A percentile compares a stretch with the other conserved stretches of the same genome.
Conservation (phyloP, 2,888 invertebrate species). For the Fabriciana adippe region DNA sequence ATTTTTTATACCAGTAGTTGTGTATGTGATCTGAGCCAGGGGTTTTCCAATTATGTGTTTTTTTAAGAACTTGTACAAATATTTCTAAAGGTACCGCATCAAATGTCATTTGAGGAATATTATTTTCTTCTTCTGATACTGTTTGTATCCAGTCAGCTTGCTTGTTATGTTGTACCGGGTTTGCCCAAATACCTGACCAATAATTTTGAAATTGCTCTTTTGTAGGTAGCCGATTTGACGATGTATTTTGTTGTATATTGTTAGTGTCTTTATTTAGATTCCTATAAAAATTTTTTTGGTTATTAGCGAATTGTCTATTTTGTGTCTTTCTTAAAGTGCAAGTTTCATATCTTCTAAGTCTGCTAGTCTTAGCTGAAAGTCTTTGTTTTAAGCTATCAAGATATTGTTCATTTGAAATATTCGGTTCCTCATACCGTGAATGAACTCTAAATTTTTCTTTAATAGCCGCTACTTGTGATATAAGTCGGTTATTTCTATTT, state of each 20-base stretch:
- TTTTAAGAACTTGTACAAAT: no score
- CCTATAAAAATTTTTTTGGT: conserved; percentile 1
- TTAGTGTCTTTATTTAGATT: background rate
- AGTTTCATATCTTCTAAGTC: conserved; percentile 2
- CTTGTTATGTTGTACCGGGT: background rate
- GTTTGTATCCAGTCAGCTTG: conserved; percentile 1
- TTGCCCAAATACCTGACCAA: conserved; percentile 2
- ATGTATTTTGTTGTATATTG: background rate
- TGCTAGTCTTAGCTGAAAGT: conserved; percentile 1
- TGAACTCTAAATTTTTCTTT: no score
- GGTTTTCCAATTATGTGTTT: no score
- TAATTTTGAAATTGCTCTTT: background rate
- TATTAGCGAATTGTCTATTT: background rate
- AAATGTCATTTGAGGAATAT: no score
- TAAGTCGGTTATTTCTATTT: no score
- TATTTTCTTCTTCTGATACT: no score
- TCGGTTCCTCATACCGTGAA: no score
- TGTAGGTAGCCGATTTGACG: background rate
- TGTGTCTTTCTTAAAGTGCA: no score
- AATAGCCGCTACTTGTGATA: no score
- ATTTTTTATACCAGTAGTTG: no score
- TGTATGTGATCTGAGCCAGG: no score
- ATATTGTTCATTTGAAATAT: background rate
- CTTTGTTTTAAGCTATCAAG: conserved; percentile 8
- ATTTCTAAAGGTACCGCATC: no score